Evolutionary conservation across 2,888 invertebrate genomes (phyloP), one percentile per base, ranked within the genome.

Genomic region (Sympetrum striolatum): DNA sequence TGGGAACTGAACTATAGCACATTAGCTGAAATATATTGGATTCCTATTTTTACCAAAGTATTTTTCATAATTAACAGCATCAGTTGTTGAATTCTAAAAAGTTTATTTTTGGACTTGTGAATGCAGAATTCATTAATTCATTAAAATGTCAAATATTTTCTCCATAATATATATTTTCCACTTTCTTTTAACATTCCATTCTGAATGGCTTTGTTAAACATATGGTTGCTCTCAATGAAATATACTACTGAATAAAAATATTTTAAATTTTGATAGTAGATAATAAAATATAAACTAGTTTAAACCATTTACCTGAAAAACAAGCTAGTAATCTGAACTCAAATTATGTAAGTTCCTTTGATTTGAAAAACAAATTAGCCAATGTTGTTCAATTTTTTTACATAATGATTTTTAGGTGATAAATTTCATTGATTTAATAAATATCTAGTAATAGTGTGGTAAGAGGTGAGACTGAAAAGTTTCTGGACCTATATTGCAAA

Each of bases 1-100:
- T 94, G n/a, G 94, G 94, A 48, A 93, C 93, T 31, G 92, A 92
- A 90, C 91, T 93, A 48, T 92, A 92, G 60, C n/a, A 18, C 18
- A 22, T 37, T 25, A 35, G 60, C 60, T 80, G 15, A 39, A 48
- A 18, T 73, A 86, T 53, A 86, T 37, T 37, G n/a, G 37, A 60
- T 37, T n/a, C 53, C 58, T 86, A 86, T 82, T 86, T 86, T 86
- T 86, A 48, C 35, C 22, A 60, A 31, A 82, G 60, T 86, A 60
- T 86, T 86, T 37, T 15, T 15, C n/a, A 86, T 86, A 37, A 37
- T 37, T 86, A 18, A 31, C n/a, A 31, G 31, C 86, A 60, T 37
- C 58, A 58, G 86, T 86, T 86, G 86, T 86, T 86, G 35, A 14
- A 86, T 35, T 53, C 22, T 86, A 22, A 86, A 86, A 86, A 86